phyloP scores from a whole-genome alignment of 2,888 invertebrate species.

The Ceratothoa steindachneri region DNA sequence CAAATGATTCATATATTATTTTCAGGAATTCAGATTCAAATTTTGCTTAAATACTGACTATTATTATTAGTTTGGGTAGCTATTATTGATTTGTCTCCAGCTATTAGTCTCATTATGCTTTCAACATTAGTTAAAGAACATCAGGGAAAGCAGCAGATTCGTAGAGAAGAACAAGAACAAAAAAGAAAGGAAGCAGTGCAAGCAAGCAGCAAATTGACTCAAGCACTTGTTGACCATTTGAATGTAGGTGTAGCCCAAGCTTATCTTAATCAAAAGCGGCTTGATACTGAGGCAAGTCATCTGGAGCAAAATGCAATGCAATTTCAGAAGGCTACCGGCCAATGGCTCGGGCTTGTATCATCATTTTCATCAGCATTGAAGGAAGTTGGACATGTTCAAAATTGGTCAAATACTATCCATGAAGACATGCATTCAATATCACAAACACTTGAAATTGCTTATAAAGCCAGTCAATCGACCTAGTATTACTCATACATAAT shows the following conservation, averaged over 20 bases:
- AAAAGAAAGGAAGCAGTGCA: slow-evolving; percentile 88
- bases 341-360: slow-evolving; percentile 82
- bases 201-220: slow-evolving; percentile 87
- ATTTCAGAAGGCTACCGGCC: slow-evolving; percentile 93
- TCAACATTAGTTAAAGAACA: slow-evolving; percentile 83
- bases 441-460: slow-evolving; percentile 86
- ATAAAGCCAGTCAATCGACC: slow-evolving; percentile 58
- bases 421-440: slow-evolving; percentile 89
- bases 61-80: background rate
- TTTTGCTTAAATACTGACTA: too few relatives aligned
- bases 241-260: slow-evolving; percentile 98
- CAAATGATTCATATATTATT: too few relatives aligned
- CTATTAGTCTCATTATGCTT: slow-evolving; percentile 65
- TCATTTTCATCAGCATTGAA: slow-evolving; percentile 70
- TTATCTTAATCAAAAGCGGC: slow-evolving; percentile 93
- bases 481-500: background rate
- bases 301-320: slow-evolving; percentile 88
- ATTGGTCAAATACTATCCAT: slow-evolving; percentile 96
- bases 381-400: slow-evolving; percentile 97
- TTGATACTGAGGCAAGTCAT: slow-evolving; percentile 95
- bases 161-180: slow-evolving; percentile 81
- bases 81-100: background rate
- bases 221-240: slow-evolving; percentile 90
- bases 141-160: slow-evolving; percentile 70
- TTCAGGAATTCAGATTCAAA: too few relatives aligned